Conservation (phyloP, 2,797 vertebrate genomes). For the Oceanodroma leucorhoa region DNA sequence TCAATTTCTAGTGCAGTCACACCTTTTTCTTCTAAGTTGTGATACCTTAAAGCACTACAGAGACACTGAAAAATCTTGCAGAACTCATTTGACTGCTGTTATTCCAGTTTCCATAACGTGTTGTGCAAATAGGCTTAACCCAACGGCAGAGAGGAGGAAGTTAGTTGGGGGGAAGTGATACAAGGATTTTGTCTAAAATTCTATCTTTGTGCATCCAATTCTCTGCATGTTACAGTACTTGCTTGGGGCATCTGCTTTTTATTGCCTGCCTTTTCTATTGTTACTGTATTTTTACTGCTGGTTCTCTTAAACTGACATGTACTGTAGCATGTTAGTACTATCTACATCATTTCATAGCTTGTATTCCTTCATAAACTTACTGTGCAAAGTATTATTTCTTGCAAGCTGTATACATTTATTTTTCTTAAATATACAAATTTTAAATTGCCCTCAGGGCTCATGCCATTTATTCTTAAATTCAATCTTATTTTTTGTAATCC, state of each 20-base stretch:
- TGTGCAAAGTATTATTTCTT: slow-evolving; percentile 1
- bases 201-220: background rate
- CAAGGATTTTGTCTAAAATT: background rate
- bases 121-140: background rate
- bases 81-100: background rate
- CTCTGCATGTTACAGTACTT: background rate
- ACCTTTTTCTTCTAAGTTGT: background rate
- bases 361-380: slow-evolving; percentile 11
- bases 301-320: background rate
- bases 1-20: background rate
- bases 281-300: background rate
- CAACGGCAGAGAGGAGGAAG: background rate
- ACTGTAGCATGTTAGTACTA: background rate
- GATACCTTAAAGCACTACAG: background rate
- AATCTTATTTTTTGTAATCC: slow-evolving; percentile 35
- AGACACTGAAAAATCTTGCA: background rate
- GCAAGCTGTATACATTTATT: slow-evolving; percentile 10
- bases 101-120: background rate
- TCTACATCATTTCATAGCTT: slow-evolving; percentile 15
- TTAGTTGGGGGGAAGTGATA: no score
- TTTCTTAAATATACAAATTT: slow-evolving; percentile 43
- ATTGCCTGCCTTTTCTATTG: background rate
- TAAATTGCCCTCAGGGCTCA: slow-evolving; percentile 34
- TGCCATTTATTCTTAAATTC: slow-evolving; percentile 45
- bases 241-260: background rate